Base-by-base conservation (phyloP, 2,797 vertebrate species). In the Onychomys leucogaster region DNA sequence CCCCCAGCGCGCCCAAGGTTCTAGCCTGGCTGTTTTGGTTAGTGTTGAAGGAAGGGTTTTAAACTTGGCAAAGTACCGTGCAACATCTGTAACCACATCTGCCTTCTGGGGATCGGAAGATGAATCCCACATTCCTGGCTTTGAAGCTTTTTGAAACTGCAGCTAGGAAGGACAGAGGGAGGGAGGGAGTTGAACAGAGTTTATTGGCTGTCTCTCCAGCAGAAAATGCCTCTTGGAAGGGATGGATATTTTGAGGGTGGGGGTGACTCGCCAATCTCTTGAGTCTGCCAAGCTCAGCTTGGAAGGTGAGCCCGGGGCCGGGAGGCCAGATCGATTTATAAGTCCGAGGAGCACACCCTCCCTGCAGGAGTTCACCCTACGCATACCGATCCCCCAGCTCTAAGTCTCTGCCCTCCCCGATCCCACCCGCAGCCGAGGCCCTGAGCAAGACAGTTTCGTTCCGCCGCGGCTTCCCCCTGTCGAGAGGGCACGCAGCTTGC, bases 71-170 rank as follows among this genome's bases (percentile, higher is more conserved):
- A 96, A 98, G 97, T 95, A 97, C 97, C 87, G 91, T 96, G 97
- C 90, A 98, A 98, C 98, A 98, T 98, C 98, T 98, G 98, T 97
- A 98, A 98, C 97, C 98, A 98, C 97, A 97, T 96, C 98, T 97
- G 97, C 97, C 98, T 97, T 97, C 97, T 96, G 98, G 98, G 98
- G 98, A 98, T 97, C 97, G 57, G 93, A 97, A 98, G 97, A 96
- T 96, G 98, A 98, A 98, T 98, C 97, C 96, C 98, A 97, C 98
- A 98, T 98, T 98, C 98, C 98, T 97, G 89, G 94, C 98, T 98
- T 98, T 97, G 98, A 98, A 98, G 98, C 98, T 93, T 91, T 97
- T 96, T 94, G 94, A 97, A 97, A 96, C 96, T 97, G 97, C 91
- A 98, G 98, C 97, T 96, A 97, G 97, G 92, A 97, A 97, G 94